Conservation (phyloP, 2,888 invertebrate species). For the Sarcophaga subvicina region DNA sequence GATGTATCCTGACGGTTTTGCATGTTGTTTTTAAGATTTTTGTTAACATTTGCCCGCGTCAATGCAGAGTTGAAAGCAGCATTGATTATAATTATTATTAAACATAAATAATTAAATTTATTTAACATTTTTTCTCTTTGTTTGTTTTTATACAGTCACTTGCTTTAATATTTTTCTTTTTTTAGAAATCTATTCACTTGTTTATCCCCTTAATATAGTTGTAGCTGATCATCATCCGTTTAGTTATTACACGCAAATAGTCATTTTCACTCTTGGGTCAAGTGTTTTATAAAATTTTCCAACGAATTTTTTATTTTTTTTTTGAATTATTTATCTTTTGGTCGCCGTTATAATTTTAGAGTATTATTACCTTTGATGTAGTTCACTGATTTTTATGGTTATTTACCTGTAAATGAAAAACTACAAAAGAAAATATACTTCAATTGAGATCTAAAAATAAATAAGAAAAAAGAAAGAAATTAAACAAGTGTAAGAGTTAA, state of each 20-base stretch:
- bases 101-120: conserved; percentile 6
- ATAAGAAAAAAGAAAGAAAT: neutral
- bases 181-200: conserved; percentile 21
- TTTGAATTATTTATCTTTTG: conserved; percentile 16
- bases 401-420: conserved; percentile 45
- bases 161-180: neutral
- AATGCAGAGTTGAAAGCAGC: neutral
- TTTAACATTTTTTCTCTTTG: conserved; percentile 41
- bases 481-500: conserved; percentile 2
- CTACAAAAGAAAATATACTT: neutral
- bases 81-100: conserved; percentile 12
- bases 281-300: conserved; percentile 62
- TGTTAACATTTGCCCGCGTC: neutral
- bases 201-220: conserved; percentile 28
- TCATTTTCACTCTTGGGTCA: conserved; percentile 52
- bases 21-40: neutral
- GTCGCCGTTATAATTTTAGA: conserved; percentile 28
- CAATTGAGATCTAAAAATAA: neutral
- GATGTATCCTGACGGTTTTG: neutral
- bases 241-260: conserved; percentile 55
- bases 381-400: conserved; percentile 68
- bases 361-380: conserved; percentile 56
- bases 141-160: neutral
- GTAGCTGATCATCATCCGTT: conserved; percentile 55
- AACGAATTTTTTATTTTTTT: too few species aligned